phyloP scores from a whole-genome alignment of 1,140 invertebrate genomes.

The Calliopsis andreniformis region DNA sequence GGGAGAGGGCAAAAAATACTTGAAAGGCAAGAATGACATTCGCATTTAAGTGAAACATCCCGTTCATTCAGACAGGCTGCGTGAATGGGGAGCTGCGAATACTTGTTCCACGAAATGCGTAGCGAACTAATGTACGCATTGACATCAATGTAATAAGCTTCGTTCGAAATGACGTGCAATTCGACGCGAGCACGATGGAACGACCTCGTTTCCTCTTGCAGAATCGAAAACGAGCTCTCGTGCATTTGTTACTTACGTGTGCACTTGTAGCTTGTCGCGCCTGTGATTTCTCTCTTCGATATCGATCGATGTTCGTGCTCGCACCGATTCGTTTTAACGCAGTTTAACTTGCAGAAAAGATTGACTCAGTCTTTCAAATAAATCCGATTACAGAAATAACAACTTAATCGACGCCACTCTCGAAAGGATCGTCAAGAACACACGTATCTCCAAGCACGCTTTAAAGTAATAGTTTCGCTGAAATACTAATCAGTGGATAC shows the following conservation, averaged over 20 bases:
- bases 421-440: not conserved
- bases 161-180: not conserved
- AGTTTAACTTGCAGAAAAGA: not conserved
- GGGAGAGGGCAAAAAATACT: not conserved
- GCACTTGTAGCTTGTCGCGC: too few species aligned
- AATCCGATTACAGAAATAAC: conserved; percentile 7
- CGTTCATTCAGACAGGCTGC: not conserved
- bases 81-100: not conserved
- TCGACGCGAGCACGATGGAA: not conserved
- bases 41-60: conserved; percentile 13
- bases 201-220: conserved; percentile 6
- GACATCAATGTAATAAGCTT: conserved; percentile 3
- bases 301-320: not conserved
- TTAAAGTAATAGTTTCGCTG: conserved; percentile 3
- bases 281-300: not conserved
- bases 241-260: not conserved
- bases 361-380: not conserved
- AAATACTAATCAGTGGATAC: conserved; percentile 11
- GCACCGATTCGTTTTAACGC: not conserved
- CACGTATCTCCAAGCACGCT: conserved; percentile 14
- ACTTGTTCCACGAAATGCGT: not conserved
- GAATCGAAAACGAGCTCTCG: not conserved
- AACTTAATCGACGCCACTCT: conserved; percentile 27
- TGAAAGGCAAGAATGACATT: not conserved
- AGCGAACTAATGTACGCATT: not conserved